Conservation (phyloP, 2,113 vertebrate species). For the Podarcis cretensis region DNA sequence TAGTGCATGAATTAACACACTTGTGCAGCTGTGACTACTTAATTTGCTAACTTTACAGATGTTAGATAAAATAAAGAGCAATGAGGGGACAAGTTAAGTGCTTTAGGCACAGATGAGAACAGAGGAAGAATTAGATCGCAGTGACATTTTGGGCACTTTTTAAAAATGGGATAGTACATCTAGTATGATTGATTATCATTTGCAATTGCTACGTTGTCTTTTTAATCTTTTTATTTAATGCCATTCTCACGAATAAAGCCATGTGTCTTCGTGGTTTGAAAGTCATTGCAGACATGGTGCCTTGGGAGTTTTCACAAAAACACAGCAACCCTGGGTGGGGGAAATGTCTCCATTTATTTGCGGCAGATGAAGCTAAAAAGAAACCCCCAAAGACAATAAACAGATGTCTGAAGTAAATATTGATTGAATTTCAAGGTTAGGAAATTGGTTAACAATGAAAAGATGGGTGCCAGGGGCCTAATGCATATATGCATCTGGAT, state of each 20-base stretch:
- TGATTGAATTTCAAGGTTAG: slow-evolving; percentile 26
- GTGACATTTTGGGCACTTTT: background rate
- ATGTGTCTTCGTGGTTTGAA: background rate
- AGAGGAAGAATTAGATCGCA: background rate
- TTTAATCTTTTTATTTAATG: slow-evolving; percentile 11
- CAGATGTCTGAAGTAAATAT: slow-evolving; percentile 49
- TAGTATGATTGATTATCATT: background rate
- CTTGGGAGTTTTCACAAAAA: background rate
- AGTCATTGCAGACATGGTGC: background rate
- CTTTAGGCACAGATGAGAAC: background rate
- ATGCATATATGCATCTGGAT: background rate
- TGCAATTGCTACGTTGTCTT: background rate
- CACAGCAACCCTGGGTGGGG: background rate
- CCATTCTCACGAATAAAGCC: background rate
- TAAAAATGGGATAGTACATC: background rate
- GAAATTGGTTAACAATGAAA: slow-evolving; percentile 39
- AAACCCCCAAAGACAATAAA: slow-evolving; percentile 23
- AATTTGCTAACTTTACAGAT: background rate
- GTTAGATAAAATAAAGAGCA: slow-evolving; percentile 1
- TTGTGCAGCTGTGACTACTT: background rate
- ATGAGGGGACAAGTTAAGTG: background rate
- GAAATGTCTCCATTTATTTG: slow-evolving; percentile 13
- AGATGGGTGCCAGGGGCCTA: background rate
- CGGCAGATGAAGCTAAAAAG: background rate
- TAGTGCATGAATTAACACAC: background rate